Conservation (phyloP, 2,888 invertebrate genomes). For the Meiosimyza decipiens region DNA sequence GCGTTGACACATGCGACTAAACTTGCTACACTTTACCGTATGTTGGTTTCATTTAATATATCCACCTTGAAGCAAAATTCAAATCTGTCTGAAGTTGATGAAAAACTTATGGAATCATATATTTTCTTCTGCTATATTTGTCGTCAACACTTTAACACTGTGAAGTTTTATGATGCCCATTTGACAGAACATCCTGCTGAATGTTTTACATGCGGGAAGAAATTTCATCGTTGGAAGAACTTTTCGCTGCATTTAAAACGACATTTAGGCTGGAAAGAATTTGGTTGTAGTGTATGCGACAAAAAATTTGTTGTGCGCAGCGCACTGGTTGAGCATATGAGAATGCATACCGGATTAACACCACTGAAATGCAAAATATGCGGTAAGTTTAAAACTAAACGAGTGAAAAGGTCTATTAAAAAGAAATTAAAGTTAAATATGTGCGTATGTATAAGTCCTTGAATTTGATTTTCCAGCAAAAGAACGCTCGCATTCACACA, state of each 20-base stretch:
- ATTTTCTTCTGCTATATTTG: constrained; percentile 72
- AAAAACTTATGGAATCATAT: constrained; percentile 61
- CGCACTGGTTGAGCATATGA: constrained; percentile 84
- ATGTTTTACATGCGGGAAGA: constrained; percentile 84
- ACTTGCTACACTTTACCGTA: constrained; percentile 63
- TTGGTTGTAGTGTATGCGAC: constrained; percentile 79
- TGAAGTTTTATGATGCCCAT: constrained; percentile 78
- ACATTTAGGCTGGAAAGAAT: constrained; percentile 81
- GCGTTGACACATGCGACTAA: constrained; percentile 58
- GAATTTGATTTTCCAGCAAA: too few relatives aligned
- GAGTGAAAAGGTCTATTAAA: not conserved
- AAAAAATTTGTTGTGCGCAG: constrained; percentile 86
- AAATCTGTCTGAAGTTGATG: constrained; percentile 60
- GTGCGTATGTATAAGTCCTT: too few relatives aligned
- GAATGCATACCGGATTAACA: constrained; percentile 83
- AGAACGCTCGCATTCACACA: too few relatives aligned
- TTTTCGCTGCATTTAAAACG: constrained; percentile 82
- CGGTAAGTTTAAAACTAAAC: constrained; percentile 63
- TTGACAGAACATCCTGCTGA: constrained; percentile 84
- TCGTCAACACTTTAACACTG: constrained; percentile 75
- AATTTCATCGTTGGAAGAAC: constrained; percentile 79
- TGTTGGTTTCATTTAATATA: constrained; percentile 64
- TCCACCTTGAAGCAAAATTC: constrained; percentile 62
- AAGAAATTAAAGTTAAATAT: too few relatives aligned
- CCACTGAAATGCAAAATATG: constrained; percentile 85